Conservation (phyloP, 2,888 invertebrate genomes). For the Heteromurus nitidus region DNA sequence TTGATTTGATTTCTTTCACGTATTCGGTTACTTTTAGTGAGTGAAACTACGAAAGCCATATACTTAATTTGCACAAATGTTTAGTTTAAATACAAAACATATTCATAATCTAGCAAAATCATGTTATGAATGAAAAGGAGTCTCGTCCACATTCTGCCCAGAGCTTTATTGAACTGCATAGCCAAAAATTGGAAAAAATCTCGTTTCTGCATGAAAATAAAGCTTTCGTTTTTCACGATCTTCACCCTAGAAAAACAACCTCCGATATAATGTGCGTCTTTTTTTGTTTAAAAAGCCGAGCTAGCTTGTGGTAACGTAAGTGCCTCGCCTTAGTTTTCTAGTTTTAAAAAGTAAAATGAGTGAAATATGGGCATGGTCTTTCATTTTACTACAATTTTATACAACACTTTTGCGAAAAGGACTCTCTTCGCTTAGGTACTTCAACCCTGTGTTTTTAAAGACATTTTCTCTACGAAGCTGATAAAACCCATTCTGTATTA, state of each 20-base stretch:
- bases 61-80: not conserved
- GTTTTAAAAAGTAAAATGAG: slow-evolving; percentile 46
- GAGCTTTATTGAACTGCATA: not conserved
- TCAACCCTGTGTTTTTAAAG: no score
- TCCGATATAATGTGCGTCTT: not conserved
- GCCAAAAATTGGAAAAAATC: not conserved
- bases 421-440: no score
- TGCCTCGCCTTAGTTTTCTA: slow-evolving; percentile 52
- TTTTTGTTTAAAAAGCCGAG: slow-evolving; percentile 6
- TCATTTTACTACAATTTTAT: no score
- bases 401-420: no score
- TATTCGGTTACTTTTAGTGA: no score
- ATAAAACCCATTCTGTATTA: no score
- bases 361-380: slow-evolving; percentile 47
- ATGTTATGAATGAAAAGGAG: no score
- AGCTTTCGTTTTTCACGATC: slow-evolving; percentile 54
- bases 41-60: no score
- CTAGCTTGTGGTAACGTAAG: slow-evolving; percentile 2
- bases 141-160: no score
- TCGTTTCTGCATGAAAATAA: not conserved
- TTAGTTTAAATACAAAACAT: not conserved
- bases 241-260: not conserved
- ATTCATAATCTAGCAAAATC: no score
- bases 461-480: no score
- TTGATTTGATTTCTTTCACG: not conserved